These are phyloP conservation scores for Agonopterix alstromeriana DNA, from an alignment of 2,888 invertebrate genomes.

Conservation along the genomic window DNA sequence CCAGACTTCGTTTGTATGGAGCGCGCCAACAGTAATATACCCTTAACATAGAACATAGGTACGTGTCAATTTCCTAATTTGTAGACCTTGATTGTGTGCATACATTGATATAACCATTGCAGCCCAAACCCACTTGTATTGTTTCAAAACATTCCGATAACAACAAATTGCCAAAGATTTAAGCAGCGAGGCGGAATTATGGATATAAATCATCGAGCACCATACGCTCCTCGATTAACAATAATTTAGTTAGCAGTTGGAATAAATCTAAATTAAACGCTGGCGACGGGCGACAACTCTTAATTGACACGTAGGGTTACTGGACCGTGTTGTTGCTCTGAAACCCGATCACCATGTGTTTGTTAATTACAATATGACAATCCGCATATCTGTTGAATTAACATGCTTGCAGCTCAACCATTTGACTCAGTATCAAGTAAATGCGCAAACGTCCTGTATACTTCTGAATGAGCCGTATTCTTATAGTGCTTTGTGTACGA, in stretches of 20 bases:
- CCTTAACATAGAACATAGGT: no score
- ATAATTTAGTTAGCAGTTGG: constrained; percentile 53
- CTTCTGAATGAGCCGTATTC: no score
- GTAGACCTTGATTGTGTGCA: no score
- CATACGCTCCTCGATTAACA: constrained; percentile 33
- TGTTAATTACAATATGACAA: constrained; percentile 47
- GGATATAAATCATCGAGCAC: constrained; percentile 9
- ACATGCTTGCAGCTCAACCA: background rate
- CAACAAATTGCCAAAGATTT: no score
- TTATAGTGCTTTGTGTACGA: no score
- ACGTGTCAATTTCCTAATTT: no score
- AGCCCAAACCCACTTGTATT: no score
- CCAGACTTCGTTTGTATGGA: no score
- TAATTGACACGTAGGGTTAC: constrained; percentile 63
- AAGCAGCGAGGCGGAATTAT: background rate
- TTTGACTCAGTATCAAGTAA: background rate
- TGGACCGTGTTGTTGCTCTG: constrained; percentile 41
- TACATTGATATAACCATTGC: no score
- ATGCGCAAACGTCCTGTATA: no score
- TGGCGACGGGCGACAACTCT: constrained; percentile 29
- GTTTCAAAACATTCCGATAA: no score
- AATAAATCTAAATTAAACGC: constrained; percentile 57
- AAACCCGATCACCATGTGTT: constrained; percentile 45
- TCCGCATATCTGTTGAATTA: constrained; percentile 15
- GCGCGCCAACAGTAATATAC: no score